phyloP scores from a whole-genome alignment of 2,888 invertebrate species.

The Rhyacophila evoluta region DNA sequence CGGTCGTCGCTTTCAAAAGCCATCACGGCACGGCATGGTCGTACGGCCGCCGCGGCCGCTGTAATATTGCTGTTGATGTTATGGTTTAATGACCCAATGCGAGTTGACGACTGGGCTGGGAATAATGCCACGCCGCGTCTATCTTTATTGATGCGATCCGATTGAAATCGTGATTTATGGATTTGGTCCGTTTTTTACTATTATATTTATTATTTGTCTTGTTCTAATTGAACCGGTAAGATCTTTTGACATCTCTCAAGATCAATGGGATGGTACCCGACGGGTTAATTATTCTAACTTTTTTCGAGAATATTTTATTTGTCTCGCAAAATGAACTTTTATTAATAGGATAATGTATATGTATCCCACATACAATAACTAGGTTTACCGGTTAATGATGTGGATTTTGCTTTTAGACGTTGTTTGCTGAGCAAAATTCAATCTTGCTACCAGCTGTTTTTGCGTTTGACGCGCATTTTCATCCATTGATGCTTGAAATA shows the following conservation, averaged over 20 bases:
- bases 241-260: not conserved
- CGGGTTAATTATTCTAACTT: not conserved
- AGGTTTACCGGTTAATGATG: too few relatives aligned
- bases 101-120: not conserved
- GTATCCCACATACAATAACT: too few relatives aligned
- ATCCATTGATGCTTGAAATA: too few relatives aligned
- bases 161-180: slow-evolving; percentile 14
- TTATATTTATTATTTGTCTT: not conserved
- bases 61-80: slow-evolving; percentile 1
- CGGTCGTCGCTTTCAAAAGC: not conserved
- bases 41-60: not conserved
- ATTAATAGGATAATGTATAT: too few relatives aligned
- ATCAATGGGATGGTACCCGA: not conserved
- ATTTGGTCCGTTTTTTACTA: not conserved
- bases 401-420: too few relatives aligned
- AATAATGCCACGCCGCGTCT: not conserved
- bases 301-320: too few relatives aligned
- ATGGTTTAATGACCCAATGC: slow-evolving; percentile 9
- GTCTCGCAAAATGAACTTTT: too few relatives aligned
- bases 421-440: too few relatives aligned
- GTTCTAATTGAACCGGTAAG: not conserved
- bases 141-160: not conserved
- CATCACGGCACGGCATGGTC: not conserved
- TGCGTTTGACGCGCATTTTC: too few relatives aligned
- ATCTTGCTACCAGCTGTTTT: too few relatives aligned